A percentile compares a stretch with the other conserved stretches of the same genome.
Evolutionary conservation across 2,113 vertebrate genomes (phyloP).

Genomic region (Himantopus leucocephalus): DNA sequence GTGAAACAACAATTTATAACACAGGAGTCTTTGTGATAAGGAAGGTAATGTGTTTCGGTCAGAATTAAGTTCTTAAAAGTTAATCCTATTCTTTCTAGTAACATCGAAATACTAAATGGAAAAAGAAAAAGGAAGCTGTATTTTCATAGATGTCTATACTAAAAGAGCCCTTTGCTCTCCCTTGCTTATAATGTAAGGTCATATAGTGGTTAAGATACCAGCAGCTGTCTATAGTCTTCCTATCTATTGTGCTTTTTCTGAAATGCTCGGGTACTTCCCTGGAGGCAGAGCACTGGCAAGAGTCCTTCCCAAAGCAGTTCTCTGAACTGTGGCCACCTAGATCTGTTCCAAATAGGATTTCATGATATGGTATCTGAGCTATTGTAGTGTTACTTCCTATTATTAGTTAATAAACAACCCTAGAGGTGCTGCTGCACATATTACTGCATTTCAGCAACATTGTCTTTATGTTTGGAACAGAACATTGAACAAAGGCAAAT

Average conservation of each 20-base stretch:
- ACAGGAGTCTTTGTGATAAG: background rate
- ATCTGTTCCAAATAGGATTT: background rate
- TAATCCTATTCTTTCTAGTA: background rate
- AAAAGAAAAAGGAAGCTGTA: background rate
- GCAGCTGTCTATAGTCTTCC: background rate
- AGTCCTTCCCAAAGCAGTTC: background rate
- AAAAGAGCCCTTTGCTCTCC: background rate
- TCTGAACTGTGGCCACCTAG: background rate
- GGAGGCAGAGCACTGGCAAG: background rate
- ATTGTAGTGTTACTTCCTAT: background rate
- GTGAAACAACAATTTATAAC: background rate
- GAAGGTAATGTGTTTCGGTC: background rate
- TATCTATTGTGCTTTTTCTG: background rate
- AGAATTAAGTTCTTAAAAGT: background rate
- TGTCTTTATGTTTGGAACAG: background rate
- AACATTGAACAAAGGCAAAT: background rate
- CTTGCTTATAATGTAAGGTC: background rate
- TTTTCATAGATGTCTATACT: background rate
- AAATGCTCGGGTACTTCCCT: background rate
- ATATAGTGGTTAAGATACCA: background rate
- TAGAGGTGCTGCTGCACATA: background rate
- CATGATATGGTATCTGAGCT: background rate
- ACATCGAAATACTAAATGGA: background rate
- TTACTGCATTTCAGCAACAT: background rate
- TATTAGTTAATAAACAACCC: background rate